These are phyloP conservation scores for Galago senegalensis DNA, from an alignment of 2,797 vertebrate genomes.

Conservation along the genomic window DNA sequence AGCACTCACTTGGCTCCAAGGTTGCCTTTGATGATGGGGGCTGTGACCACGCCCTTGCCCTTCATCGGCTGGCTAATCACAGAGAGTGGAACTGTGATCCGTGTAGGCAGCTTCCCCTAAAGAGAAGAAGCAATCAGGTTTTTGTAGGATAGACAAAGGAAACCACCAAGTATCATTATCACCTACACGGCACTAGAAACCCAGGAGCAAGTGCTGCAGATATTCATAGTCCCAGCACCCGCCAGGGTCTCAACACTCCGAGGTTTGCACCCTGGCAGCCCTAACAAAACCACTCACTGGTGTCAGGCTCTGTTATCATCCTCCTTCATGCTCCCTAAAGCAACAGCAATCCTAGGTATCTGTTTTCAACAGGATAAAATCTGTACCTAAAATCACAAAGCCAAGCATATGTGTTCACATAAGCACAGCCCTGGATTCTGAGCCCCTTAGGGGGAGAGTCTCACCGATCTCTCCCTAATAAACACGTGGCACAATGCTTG, in stretches of 20 bases:
- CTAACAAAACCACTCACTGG: neutral
- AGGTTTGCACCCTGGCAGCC: neutral
- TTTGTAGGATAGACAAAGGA: neutral
- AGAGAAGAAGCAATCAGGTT: constrained; percentile 30
- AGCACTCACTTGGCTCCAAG: constrained; percentile 96
- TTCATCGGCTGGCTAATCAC: constrained; percentile 98
- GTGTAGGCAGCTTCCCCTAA: constrained; percentile 97
- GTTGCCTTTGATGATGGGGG: constrained; percentile 97
- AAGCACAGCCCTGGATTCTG: neutral
- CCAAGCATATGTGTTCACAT: neutral
- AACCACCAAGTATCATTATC: neutral
- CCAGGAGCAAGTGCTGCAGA: neutral
- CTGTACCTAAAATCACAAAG: neutral
- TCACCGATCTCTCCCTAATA: neutral
- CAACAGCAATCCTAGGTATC: neutral
- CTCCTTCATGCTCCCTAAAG: neutral
- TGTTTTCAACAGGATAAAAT: neutral
- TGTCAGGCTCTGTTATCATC: neutral
- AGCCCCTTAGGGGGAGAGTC: neutral
- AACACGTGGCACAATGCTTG: neutral
- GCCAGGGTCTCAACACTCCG: neutral
- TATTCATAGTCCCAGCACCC: neutral
- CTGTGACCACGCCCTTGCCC: constrained; percentile 96
- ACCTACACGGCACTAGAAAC: no score
- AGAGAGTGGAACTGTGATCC: constrained; percentile 97